Conservation (phyloP, 2,113 vertebrate genomes). For the Antidorcas marsupialis region DNA sequence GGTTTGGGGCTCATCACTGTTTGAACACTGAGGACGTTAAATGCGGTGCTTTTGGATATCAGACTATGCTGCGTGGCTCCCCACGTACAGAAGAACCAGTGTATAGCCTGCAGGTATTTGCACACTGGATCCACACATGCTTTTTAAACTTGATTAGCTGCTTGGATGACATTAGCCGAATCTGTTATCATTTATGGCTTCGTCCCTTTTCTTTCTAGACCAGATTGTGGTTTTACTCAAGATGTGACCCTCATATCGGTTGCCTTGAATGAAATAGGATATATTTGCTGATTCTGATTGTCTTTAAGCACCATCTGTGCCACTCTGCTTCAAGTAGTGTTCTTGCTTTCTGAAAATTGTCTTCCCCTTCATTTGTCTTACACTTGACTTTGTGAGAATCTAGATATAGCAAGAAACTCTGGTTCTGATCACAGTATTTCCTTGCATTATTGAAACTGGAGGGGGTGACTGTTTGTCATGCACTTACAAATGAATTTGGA, state of each 20-base stretch:
- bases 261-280: not conserved
- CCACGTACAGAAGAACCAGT: not conserved
- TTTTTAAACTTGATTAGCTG: not conserved
- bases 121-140: not conserved
- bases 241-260: not conserved
- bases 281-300: not conserved
- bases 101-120: not conserved
- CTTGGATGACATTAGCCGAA: not conserved
- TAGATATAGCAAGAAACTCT: not conserved
- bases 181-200: not conserved
- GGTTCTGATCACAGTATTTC: slow-evolving; percentile 33
- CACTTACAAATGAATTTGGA: slow-evolving; percentile 65
- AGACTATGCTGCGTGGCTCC: not conserved
- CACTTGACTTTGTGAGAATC: not conserved
- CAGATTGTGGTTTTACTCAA: slow-evolving; percentile 15
- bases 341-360: not conserved
- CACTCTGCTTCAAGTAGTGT: not conserved
- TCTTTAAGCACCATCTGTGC: not conserved
- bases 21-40: not conserved
- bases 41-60: not conserved
- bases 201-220: slow-evolving; percentile 14
- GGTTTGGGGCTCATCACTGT: not conserved
- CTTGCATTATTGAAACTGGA: slow-evolving; percentile 3
- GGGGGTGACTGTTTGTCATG: not conserved
- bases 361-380: slow-evolving; percentile 3